These are phyloP conservation scores for Hyaena hyaena DNA, from an alignment of 2,113 vertebrate genomes.

Conservation along the genomic window DNA sequence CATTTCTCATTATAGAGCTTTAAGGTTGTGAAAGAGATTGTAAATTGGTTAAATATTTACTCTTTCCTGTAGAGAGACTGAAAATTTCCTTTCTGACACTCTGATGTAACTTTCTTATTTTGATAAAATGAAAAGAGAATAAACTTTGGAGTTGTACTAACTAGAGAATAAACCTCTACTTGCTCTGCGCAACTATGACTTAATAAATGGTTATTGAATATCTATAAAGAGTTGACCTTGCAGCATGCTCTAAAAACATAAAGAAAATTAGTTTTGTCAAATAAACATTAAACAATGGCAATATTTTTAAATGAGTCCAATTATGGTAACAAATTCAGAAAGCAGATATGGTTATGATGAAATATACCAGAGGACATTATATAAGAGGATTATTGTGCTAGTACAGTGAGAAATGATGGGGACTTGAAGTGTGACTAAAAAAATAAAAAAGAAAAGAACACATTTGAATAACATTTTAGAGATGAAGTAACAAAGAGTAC, in stretches of 20 bases:
- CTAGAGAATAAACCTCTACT: neutral
- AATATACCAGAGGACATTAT: neutral
- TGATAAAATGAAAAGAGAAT: conserved; percentile 25
- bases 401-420: neutral
- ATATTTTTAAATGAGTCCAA: neutral
- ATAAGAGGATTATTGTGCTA: neutral
- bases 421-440: neutral
- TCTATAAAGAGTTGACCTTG: neutral
- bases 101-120: conserved; percentile 38
- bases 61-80: neutral
- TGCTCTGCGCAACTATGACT: neutral
- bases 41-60: conserved; percentile 72
- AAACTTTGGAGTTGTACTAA: conserved; percentile 15
- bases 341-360: neutral
- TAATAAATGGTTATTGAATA: conserved; percentile 15
- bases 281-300: neutral
- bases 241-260: neutral
- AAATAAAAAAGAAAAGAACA: neutral
- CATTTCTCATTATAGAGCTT: conserved; percentile 50
- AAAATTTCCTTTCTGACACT: neutral
- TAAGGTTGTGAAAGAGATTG: conserved; percentile 11
- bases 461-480: neutral
- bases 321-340: neutral
- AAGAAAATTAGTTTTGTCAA: neutral
- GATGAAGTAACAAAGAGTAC: neutral